phyloP scores from a whole-genome alignment of 2,888 invertebrate genomes.

The Choreutis nemorana region DNA sequence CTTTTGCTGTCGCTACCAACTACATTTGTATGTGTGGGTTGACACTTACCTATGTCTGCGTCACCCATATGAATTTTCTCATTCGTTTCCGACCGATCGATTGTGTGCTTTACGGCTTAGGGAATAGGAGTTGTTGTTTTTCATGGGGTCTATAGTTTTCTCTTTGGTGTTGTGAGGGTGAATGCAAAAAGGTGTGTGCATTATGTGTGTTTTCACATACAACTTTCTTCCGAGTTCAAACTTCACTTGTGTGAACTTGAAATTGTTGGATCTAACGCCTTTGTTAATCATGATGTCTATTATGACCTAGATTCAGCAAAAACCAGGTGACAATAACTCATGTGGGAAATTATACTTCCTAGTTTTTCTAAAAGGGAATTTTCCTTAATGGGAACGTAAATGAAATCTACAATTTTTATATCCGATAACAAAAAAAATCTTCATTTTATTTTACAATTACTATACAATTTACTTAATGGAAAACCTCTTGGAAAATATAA shows the following conservation, averaged over 20 bases:
- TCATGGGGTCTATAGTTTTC: too few relatives aligned
- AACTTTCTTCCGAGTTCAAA: constrained; percentile 45
- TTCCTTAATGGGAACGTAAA: background rate
- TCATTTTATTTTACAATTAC: constrained; percentile 65
- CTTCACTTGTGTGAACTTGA: constrained; percentile 16
- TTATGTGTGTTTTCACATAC: constrained; percentile 62
- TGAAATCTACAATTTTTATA: background rate
- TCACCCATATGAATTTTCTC: constrained; percentile 2
- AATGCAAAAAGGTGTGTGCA: constrained; percentile 45
- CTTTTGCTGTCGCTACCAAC: background rate
- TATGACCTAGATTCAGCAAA: constrained; percentile 18
- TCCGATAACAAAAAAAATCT: constrained; percentile 45
- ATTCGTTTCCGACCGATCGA: background rate
- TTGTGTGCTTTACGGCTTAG: background rate
- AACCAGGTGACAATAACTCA: background rate
- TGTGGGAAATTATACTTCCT: background rate
- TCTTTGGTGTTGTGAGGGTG: background rate
- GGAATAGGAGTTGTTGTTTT: too few relatives aligned
- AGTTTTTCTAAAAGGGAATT: background rate
- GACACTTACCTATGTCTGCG: constrained; percentile 20
- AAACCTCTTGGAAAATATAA: constrained; percentile 53
- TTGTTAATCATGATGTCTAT: constrained; percentile 43
- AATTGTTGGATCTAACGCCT: constrained; percentile 34
- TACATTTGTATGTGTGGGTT: constrained; percentile 19
- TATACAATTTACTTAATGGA: constrained; percentile 55